phyloP scores from a whole-genome alignment of 1,140 invertebrate species.

The Gryllus bimaculatus region DNA sequence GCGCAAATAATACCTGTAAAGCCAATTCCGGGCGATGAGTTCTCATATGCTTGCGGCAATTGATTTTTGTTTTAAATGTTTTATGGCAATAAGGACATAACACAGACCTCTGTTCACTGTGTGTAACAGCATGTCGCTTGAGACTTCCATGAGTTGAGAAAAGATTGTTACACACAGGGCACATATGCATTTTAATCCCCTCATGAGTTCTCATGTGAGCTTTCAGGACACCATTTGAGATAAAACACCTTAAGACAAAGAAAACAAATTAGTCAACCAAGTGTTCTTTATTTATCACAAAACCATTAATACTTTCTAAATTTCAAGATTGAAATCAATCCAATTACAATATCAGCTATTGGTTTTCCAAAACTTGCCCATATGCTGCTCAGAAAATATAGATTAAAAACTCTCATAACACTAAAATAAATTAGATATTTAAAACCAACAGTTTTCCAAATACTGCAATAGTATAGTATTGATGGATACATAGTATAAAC shows the following conservation, averaged over 20 bases:
- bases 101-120: slow-evolving; percentile 50
- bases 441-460: slow-evolving; percentile 5
- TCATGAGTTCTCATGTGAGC: slow-evolving; percentile 50
- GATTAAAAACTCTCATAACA: no score
- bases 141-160: slow-evolving; percentile 55
- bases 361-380: no score
- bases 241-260: slow-evolving; percentile 38
- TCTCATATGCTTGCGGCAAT: slow-evolving; percentile 62
- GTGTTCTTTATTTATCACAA: no score
- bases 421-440: slow-evolving; percentile 13
- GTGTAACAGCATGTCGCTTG: slow-evolving; percentile 47
- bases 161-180: slow-evolving; percentile 37
- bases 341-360: no score
- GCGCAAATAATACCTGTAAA: slow-evolving; percentile 21
- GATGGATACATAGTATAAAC: neutral
- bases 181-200: slow-evolving; percentile 36
- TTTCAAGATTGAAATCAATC: no score
- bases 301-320: no score
- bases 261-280: slow-evolving; percentile 6
- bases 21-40: slow-evolving; percentile 51
- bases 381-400: no score
- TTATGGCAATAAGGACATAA: slow-evolving; percentile 66
- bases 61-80: slow-evolving; percentile 55
- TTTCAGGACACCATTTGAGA: slow-evolving; percentile 53
- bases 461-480: neutral